Evolutionary conservation across 2,888 invertebrate genomes (phyloP), one percentile per base, ranked within the genome.

Genomic region (Yponomeuta evonymella): DNA sequence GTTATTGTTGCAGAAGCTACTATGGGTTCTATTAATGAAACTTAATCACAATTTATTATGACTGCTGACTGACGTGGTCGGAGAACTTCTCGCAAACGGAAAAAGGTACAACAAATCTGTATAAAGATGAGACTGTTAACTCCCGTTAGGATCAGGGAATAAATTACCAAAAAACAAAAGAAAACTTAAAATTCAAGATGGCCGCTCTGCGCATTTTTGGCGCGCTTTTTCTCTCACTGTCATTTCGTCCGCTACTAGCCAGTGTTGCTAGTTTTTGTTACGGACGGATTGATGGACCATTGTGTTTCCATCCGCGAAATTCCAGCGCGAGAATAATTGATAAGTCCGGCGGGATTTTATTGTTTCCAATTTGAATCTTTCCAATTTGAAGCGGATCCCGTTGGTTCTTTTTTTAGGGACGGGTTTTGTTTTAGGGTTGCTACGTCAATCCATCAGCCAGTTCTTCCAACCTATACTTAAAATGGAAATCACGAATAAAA

Each of bases 221-320:
- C 51, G 51, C 51, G 51, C 51, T 58, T 58, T 58, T 58, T 58
- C 51, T 15, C 15, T 12, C 51, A 58, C 15, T 58, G 51, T 58
- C 51, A 2, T 58, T 58, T 58, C 51, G 51, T 58, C 51, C 51
- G 51, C 51, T 58, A 15, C 51, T 43, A 4, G 43, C 15, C 51
- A 15, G 51, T 58, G 51, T 58, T 58, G 51, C 51, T 58, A 58
- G 51, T 58, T 58, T 58, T 58, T 58, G 51, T 58, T 15, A 58
- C 51, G 51, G 15, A 12, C 67, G 80, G 80, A 89, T 88, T 88
- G 89, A 90, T 87, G 85, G 84, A 77, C 88, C 88, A 89, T 90
- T 90, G 90, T 89, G 86, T 88, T 84, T 80, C 86, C 82, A 79
- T 78, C 81, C 85, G 84, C 80, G 76, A 85, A 89, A 88, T 88